phyloP scores from a whole-genome alignment of 1,140 invertebrate genomes.

The Brachystomella parvula region DNA sequence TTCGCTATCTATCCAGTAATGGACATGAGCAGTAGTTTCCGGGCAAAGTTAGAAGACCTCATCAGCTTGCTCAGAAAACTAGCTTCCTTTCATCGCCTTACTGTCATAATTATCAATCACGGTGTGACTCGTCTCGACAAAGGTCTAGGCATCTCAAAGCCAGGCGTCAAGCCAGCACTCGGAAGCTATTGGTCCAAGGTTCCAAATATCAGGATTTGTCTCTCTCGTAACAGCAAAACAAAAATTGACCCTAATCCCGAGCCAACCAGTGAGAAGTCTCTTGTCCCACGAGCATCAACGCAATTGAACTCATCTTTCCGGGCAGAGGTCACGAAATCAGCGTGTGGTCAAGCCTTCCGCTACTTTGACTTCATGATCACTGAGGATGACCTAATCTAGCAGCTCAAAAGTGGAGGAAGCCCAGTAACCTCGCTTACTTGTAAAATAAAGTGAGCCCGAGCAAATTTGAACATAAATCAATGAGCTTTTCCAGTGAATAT shows the following conservation, averaged over 20 bases:
- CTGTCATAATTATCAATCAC: background rate
- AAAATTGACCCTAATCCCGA: too few relatives aligned
- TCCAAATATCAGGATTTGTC: background rate
- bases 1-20: background rate
- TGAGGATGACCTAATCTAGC: background rate
- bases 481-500: too few relatives aligned
- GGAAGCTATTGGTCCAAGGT: background rate
- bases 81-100: background rate
- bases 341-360: background rate
- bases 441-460: too few relatives aligned
- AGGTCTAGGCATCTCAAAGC: background rate
- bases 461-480: too few relatives aligned
- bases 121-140: background rate
- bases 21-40: background rate
- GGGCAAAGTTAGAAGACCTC: background rate
- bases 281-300: too few relatives aligned
- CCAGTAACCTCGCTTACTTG: too few relatives aligned
- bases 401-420: too few relatives aligned
- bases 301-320: background rate
- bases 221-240: background rate
- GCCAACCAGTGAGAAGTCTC: too few relatives aligned
- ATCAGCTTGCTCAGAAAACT: background rate
- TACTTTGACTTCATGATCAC: background rate
- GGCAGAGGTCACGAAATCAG: background rate
- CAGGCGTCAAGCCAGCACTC: background rate